A percentile compares a stretch with the other conserved stretches of the same genome.
Conservation (phyloP, 2,888 invertebrate genomes). For the Nephrotoma flavescens region DNA sequence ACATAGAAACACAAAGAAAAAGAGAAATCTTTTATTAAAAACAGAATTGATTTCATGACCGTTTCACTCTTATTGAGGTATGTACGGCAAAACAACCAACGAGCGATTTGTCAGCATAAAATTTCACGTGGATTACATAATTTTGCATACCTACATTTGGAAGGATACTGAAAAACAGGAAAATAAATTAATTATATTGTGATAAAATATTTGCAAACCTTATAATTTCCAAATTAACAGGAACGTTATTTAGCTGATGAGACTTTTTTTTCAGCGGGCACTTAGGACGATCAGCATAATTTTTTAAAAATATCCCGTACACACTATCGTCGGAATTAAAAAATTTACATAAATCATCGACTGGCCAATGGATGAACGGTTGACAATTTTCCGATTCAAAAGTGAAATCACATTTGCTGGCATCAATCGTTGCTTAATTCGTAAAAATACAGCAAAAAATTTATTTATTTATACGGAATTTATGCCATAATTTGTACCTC, state of each 20-base stretch:
- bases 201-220: no score
- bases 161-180: not conserved
- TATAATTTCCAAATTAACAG: no score
- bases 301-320: not conserved
- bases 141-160: not conserved
- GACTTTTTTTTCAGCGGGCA: not conserved
- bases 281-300: not conserved
- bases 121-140: not conserved
- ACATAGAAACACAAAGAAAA: no score
- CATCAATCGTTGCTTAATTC: no score
- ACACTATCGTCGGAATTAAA: not conserved
- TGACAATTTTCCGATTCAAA: no score
- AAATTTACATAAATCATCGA: not conserved
- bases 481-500: not conserved
- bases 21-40: no score
- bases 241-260: not conserved
- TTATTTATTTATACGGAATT: no score
- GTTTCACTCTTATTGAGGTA: not conserved
- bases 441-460: no score
- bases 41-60: not conserved
- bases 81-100: not conserved
- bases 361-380: not conserved
- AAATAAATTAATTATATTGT: not conserved
- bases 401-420: no score
- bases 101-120: not conserved